Evolutionary conservation across 1,140 invertebrate genomes (phyloP).

Genomic region (Bursaphelenchus mucronatus): DNA sequence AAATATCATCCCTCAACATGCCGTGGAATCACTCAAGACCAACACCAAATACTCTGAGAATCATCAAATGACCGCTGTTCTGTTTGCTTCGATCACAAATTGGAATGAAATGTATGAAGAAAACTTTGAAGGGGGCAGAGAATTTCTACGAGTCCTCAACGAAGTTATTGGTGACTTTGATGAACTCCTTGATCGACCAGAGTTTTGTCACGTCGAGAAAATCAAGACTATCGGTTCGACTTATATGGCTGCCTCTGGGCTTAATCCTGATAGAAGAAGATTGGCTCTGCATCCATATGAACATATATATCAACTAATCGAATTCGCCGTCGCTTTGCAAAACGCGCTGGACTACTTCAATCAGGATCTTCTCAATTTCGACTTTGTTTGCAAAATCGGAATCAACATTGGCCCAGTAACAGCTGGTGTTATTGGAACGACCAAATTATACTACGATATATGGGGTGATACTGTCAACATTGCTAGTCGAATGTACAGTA

Average conservation of each 20-base stretch:
- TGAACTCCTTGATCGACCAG: conserved; percentile 73
- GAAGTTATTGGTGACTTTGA: conserved; percentile 91
- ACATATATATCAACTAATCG: conserved; percentile 59
- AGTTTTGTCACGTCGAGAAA: conserved; percentile 86
- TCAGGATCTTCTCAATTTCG: conserved; percentile 59
- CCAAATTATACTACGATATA: conserved; percentile 92
- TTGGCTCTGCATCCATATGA: conserved; percentile 57
- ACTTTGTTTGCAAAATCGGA: conserved; percentile 59
- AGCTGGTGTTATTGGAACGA: conserved; percentile 78
- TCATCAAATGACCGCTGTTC: conserved; percentile 82
- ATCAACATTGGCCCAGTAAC: conserved; percentile 59
- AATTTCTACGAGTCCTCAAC: conserved; percentile 86
- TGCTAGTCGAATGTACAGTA: conserved; percentile 87
- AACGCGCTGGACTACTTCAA: conserved; percentile 54
- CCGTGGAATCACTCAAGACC: conserved; percentile 83
- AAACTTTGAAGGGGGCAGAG: conserved; percentile 71
- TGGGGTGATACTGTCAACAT: conserved; percentile 95
- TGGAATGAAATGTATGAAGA: conserved; percentile 84
- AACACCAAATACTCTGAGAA: conserved; percentile 92
- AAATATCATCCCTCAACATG: conserved; percentile 90
- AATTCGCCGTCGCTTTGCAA: conserved; percentile 58
- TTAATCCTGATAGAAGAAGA: conserved; percentile 65
- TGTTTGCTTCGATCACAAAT: conserved; percentile 90
- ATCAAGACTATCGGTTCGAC: conserved; percentile 96
- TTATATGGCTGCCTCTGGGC: conserved; percentile 91